Evolutionary conservation across 1,140 invertebrate genomes (phyloP).

Genomic region (Heterodera carotae): DNA sequence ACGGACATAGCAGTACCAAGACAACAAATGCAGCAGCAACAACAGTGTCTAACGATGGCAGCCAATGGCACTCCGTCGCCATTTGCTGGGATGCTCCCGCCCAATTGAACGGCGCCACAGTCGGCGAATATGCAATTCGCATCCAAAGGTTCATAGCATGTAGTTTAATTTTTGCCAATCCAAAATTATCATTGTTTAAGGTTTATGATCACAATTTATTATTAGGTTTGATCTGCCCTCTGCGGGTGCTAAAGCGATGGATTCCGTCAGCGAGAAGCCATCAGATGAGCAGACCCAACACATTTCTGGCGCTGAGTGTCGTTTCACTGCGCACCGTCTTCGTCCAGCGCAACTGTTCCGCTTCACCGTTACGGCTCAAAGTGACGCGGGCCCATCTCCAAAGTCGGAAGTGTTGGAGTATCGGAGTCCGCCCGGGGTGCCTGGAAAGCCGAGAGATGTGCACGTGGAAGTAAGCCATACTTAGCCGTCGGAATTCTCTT

Average conservation of each 20-base stretch:
- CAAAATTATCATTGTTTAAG: too few relatives aligned
- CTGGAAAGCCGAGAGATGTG: slow-evolving; percentile 42
- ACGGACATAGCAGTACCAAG: slow-evolving; percentile 19
- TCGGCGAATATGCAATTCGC: slow-evolving; percentile 49
- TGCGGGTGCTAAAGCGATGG: not conserved
- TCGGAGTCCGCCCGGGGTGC: slow-evolving; percentile 49
- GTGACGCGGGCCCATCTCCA: slow-evolving; percentile 57
- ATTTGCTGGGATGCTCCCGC: slow-evolving; percentile 51
- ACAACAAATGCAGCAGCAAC: too few relatives aligned
- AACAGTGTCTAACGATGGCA: not conserved
- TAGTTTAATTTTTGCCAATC: not conserved
- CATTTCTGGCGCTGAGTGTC: slow-evolving; percentile 23
- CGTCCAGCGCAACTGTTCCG: slow-evolving; percentile 49
- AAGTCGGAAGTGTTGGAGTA: slow-evolving; percentile 48
- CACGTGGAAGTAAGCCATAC: slow-evolving; percentile 37
- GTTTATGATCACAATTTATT: not conserved
- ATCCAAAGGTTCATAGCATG: slow-evolving; percentile 19
- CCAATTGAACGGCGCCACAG: slow-evolving; percentile 50
- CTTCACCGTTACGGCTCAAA: slow-evolving; percentile 49
- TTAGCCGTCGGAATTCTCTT: slow-evolving; percentile 26
- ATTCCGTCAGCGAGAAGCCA: not conserved
- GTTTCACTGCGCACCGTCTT: slow-evolving; percentile 34
- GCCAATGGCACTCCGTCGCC: slow-evolving; percentile 24
- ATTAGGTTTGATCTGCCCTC: not conserved
- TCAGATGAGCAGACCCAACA: slow-evolving; percentile 27